phyloP scores from a whole-genome alignment of 64 coral and sea anemone species.

The Cladopsammia gracilis region DNA sequence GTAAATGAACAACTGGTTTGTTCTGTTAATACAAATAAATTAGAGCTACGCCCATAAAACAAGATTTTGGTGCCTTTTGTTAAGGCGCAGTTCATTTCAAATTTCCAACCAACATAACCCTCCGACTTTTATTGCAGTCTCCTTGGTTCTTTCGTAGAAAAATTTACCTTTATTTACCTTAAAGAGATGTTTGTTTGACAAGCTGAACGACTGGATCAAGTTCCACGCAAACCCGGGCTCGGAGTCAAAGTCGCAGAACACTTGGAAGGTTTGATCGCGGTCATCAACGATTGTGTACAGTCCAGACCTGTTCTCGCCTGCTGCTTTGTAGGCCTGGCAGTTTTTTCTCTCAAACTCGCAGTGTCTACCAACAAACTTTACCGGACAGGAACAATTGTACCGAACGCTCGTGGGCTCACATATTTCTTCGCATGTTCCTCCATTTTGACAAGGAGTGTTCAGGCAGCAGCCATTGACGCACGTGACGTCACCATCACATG shows the following conservation, averaged over 20 bases:
- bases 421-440: conserved; percentile 35
- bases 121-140: too few species aligned
- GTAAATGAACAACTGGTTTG: too few species aligned
- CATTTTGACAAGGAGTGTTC: conserved; percentile 23
- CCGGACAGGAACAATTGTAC: conserved; percentile 2
- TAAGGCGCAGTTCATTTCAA: too few species aligned
- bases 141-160: too few species aligned
- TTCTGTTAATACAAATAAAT: too few species aligned
- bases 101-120: too few species aligned
- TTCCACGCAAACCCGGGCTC: conserved; percentile 22
- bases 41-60: too few species aligned
- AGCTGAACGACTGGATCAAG: conserved; percentile 27
- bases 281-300: conserved; percentile 39
- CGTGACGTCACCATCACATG: neutral
- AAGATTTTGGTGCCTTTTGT: too few species aligned
- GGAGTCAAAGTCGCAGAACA: conserved; percentile 43
- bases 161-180: too few species aligned
- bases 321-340: conserved; percentile 32
- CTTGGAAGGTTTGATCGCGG: neutral
- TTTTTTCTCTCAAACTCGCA: conserved; percentile 38
- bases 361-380: conserved; percentile 31
- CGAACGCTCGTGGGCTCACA: conserved; percentile 24
- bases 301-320: neutral
- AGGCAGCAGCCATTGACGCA: conserved; percentile 11
- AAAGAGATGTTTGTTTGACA: conserved; percentile 21